Evolutionary conservation across 2,113 vertebrate species (phyloP).

Genomic region (Atractosteus spatula): DNA sequence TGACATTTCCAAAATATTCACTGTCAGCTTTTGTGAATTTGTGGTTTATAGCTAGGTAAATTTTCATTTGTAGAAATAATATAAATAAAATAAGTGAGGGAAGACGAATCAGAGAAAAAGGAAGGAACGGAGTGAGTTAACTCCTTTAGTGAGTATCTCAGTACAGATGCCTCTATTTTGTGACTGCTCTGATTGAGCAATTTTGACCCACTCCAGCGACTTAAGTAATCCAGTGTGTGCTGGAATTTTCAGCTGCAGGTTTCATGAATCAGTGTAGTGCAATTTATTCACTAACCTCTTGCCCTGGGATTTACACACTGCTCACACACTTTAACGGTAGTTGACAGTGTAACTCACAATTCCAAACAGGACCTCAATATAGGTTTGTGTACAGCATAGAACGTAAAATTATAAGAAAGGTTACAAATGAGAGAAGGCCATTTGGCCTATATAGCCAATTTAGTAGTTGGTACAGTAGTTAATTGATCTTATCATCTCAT

Average conservation of each 20-base stretch:
- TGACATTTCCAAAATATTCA: no score
- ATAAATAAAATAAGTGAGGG: no score
- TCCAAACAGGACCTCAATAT: not conserved
- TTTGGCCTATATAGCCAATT: no score
- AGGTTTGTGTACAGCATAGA: not conserved
- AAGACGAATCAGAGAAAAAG: no score
- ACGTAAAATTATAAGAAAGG: not conserved
- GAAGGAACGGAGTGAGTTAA: no score
- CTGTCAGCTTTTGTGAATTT: no score
- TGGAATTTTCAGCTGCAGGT: conserved; percentile 8
- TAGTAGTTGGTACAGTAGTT: not conserved
- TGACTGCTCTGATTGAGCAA: not conserved
- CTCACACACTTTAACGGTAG: conserved; percentile 1
- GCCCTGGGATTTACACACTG: not conserved
- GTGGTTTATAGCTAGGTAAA: no score
- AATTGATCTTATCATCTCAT: not conserved
- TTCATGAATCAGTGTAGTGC: not conserved
- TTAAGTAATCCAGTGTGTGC: not conserved
- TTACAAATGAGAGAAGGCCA: no score
- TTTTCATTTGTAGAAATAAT: no score
- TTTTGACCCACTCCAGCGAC: not conserved
- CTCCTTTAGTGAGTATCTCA: no score
- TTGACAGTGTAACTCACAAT: not conserved
- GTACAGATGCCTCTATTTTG: no score
- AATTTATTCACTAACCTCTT: not conserved